Percentiles rank a stretch among this genome's conserved stretches.
These are phyloP conservation scores for Cyprinodon diabolis DNA, from an alignment of 2,797 vertebrate species.

Conservation along the genomic window DNA sequence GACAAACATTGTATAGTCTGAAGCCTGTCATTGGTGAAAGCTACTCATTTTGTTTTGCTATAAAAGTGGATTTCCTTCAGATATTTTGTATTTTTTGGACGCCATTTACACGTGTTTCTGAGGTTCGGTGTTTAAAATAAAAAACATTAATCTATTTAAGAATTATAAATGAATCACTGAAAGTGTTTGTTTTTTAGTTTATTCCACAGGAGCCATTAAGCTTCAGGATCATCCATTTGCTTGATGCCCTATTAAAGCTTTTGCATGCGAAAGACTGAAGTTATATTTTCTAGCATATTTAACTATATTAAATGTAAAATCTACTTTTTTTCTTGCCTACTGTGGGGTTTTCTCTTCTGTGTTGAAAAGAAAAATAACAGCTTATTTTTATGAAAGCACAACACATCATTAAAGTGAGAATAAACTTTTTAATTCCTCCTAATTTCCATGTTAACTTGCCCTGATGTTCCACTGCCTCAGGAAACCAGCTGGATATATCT, in stretches of 20 bases:
- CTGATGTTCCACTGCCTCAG: neutral
- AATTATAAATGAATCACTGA: neutral
- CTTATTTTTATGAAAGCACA: neutral
- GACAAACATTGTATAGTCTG: slow-evolving; percentile 21
- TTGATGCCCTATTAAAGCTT: no score
- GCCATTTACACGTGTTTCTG: neutral
- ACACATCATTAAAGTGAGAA: neutral
- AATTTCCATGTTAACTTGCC: neutral
- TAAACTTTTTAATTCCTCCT: neutral
- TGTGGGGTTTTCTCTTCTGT: no score
- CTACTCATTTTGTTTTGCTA: slow-evolving; percentile 38
- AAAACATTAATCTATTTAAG: no score
- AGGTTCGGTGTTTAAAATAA: no score
- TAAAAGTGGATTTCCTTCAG: neutral
- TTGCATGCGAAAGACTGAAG: no score
- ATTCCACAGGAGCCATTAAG: neutral
- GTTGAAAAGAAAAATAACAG: neutral
- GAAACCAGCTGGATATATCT: neutral
- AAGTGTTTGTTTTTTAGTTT: neutral
- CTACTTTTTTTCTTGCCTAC: neutral
- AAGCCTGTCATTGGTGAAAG: slow-evolving; percentile 41
- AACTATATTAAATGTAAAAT: no score
- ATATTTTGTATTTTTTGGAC: neutral
- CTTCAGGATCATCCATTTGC: no score
- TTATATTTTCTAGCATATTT: no score